Conservation (phyloP, 2,113 vertebrate genomes). For the Athene cunicularia region DNA sequence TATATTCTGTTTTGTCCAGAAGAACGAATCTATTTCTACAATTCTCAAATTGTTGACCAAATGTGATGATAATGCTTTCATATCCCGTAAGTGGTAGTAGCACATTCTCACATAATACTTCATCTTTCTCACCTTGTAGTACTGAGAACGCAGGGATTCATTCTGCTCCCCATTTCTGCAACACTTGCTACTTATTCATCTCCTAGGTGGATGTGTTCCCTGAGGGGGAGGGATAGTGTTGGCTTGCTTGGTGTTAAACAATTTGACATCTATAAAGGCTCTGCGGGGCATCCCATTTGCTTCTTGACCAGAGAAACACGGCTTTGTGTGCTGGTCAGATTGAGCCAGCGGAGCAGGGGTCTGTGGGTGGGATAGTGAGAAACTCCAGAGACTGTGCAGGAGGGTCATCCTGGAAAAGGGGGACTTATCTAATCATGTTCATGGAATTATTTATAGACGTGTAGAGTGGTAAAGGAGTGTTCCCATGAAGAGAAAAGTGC, state of each 20-base stretch:
- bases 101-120: background rate
- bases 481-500: conserved; percentile 19
- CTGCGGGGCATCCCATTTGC: background rate
- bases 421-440: background rate
- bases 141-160: background rate
- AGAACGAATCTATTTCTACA: background rate
- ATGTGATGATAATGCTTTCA: background rate
- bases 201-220: background rate
- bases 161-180: background rate
- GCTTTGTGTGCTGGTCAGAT: background rate
- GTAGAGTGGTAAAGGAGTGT: background rate
- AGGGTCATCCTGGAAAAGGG: background rate
- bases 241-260: background rate
- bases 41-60: background rate
- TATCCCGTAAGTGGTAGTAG: background rate
- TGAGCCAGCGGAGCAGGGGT: background rate
- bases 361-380: background rate
- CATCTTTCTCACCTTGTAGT: background rate
- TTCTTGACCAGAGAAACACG: background rate
- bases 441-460: conserved; percentile 36
- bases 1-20: background rate
- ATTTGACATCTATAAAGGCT: background rate
- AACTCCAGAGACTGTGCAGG: background rate
- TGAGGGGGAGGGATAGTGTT: background rate
- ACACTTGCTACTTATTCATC: background rate